phyloP scores from a whole-genome alignment of 2,113 vertebrate species.

The Phoenicopterus ruber region DNA sequence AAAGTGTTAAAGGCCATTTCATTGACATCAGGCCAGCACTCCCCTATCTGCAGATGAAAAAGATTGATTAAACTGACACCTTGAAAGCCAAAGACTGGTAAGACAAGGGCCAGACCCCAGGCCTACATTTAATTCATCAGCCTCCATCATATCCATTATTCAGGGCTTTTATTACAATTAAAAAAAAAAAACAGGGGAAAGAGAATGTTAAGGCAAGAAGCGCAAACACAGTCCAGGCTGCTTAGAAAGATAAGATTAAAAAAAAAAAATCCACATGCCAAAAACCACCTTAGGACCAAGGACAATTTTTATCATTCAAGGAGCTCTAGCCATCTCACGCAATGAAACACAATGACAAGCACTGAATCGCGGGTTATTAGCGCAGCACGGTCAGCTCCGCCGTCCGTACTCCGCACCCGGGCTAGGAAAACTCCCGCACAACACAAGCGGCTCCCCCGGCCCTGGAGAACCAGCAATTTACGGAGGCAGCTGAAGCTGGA shows the following conservation, averaged over 20 bases:
- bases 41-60: not conserved
- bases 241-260: not conserved
- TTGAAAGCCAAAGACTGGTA: not conserved
- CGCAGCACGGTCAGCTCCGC: not conserved
- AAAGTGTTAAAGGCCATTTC: not conserved
- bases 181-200: not conserved
- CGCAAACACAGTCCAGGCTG: not conserved
- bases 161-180: not conserved
- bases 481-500: not conserved
- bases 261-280: not conserved
- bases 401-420: fast-evolving
- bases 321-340: not conserved
- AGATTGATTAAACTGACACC: not conserved
- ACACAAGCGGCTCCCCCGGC: not conserved
- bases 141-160: not conserved
- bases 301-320: not conserved
- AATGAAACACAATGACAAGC: not conserved
- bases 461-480: not conserved
- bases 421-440: not conserved
- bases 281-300: not conserved
- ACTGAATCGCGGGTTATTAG: not conserved
- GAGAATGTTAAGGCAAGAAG: not conserved
- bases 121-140: not conserved
- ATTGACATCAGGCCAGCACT: not conserved
- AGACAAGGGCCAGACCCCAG: not conserved